Conservation (phyloP, 2,113 vertebrate genomes). For the Agelaius phoeniceus region DNA sequence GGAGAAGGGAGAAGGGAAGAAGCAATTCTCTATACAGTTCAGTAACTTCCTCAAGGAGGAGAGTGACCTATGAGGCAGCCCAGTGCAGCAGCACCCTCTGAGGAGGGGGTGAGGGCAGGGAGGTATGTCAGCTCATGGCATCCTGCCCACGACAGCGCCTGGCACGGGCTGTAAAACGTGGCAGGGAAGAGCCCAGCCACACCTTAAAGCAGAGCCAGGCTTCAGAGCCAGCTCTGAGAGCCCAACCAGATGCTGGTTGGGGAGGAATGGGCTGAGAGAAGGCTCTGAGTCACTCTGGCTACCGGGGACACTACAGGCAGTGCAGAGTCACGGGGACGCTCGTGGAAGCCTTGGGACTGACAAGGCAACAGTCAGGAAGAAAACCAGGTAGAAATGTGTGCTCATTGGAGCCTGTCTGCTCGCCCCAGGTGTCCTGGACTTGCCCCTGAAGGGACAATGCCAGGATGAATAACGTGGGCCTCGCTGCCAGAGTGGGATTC, state of each 20-base stretch:
- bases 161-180: background rate
- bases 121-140: slow-evolving; percentile 2
- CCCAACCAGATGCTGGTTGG: background rate
- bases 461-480: background rate
- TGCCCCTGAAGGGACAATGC: slow-evolving; percentile 23
- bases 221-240: background rate
- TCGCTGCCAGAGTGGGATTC: slow-evolving; percentile 27
- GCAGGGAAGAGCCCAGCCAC: background rate
- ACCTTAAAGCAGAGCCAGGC: background rate
- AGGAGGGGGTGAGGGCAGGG: slow-evolving; percentile 44
- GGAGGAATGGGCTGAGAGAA: background rate
- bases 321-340: background rate
- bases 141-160: background rate
- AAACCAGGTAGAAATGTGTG: slow-evolving; percentile 71
- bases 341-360: slow-evolving; percentile 13
- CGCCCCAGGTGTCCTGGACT: background rate
- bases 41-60: slow-evolving; percentile 15
- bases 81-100: slow-evolving; percentile 47
- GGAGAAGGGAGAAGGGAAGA: background rate
- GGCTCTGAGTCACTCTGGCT: slow-evolving; percentile 20
- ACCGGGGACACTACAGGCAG: slow-evolving; percentile 8
- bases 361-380: slow-evolving; percentile 55
- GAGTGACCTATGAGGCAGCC: slow-evolving; percentile 41
- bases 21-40: slow-evolving; percentile 41
- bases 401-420: slow-evolving; percentile 56